Evolutionary conservation across 2,113 vertebrate species (phyloP), one percentile per base, ranked within the genome.

Genomic region (Toxostoma redivivum): DNA sequence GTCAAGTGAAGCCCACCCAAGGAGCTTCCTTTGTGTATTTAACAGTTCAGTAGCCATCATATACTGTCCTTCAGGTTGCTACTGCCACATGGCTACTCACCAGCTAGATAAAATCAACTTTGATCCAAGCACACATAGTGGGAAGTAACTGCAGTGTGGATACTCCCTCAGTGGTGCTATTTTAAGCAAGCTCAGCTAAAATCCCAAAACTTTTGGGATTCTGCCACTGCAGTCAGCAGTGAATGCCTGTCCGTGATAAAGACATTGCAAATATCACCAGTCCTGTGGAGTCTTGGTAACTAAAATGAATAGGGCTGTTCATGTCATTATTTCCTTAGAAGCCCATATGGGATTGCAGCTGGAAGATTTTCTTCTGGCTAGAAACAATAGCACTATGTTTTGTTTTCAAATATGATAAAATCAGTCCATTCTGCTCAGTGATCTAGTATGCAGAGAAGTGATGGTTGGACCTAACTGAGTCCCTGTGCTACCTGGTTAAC

Each of bases 1-100:
- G 90, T 81, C 90, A 96, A 94, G 70, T 45, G 81, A 80, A 91
- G 95, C 87, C 92, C 96, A 96, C 95, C 94, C 90, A 95, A 82
- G 90, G 20, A 92, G 88, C 81, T 93, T 96, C 74, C 74, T 65
- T 53, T 93, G 78, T 69, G 58, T 82, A 95, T 85, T 88, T 89
- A 87, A 87, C 48, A 88, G 78, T 69, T 95, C 74, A 77, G 94
- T 93, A 87, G 78, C 74, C 70, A 79, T 53, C 93, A 31, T 13
- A 51, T 11, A 69, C 25, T 71, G 61, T 85, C 74, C 78, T 92
- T 48, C 2, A 33, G n/a, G 40, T 90, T 91, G 73, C 87, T 94
- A 91, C 81, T 0, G 0, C 71, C 60, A 31, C 78, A 64, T 19
- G 45, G 40, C 44, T 91, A 60, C 73, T 65, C 81, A 87, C 44